A percentile compares a stretch with the other conserved stretches of the same genome.
These are phyloP conservation scores for Nothura maculosa DNA, from an alignment of 2,797 vertebrate genomes.

Conservation along the genomic window DNA sequence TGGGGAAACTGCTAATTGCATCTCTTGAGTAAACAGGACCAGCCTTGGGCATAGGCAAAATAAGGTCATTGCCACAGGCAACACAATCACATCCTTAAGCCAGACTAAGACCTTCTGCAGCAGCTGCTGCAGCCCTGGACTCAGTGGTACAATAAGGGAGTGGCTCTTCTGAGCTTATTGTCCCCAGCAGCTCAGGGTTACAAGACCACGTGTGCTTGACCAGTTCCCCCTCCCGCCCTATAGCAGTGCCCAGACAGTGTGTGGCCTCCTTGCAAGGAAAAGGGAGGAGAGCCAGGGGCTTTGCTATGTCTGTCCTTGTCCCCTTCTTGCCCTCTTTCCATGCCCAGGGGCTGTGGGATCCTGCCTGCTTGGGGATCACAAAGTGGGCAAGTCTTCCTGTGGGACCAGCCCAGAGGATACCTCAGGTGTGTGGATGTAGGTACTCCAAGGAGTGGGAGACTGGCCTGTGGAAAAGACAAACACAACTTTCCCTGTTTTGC, in stretches of 20 bases:
- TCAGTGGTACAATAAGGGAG: not conserved
- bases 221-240: not conserved
- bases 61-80: not conserved
- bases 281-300: rapidly evolving
- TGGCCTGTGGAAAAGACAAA: not conserved
- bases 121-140: not conserved
- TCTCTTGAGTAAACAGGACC: not conserved
- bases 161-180: not conserved
- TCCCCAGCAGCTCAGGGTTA: rapidly evolving
- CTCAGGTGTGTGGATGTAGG: rapidly evolving
- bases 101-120: not conserved
- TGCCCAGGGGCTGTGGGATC: rapidly evolving
- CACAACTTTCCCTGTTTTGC: too few species aligned
- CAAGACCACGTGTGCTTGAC: not conserved
- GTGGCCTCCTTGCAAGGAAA: too few species aligned
- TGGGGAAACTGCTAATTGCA: not conserved
- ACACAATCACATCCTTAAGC: not conserved
- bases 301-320: not conserved
- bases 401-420: not conserved
- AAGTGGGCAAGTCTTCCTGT: not conserved
- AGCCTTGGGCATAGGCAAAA: not conserved
- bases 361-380: rapidly evolving
- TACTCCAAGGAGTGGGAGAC: not conserved
- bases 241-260: not conserved
- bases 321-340: not conserved